Evolutionary conservation across 37 sponge, comb jelly and placozoan species (phyloP), one percentile per base, ranked within the genome.

Genomic region (Geodia barretti): DNA sequence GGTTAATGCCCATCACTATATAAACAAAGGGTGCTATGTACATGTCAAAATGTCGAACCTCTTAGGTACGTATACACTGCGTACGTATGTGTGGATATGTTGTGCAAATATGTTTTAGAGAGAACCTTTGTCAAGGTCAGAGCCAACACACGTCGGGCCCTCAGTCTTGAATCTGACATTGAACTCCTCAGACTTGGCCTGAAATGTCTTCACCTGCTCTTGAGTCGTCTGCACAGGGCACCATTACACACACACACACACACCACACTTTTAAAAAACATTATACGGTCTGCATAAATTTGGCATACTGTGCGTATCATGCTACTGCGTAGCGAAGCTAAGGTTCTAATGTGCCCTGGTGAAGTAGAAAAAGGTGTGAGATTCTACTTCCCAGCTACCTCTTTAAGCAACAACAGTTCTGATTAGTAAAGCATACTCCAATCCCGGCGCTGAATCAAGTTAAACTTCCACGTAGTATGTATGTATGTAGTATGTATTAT

Each of bases 141-240:
- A 67, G 4, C 99, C 99, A 30, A 98, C 97, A 54, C 87, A 61
- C 4, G 94, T 87, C 28, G 99, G 99, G 1, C 99, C 99, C 66
- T 92, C 93, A 24, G 42, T 68, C 39, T 87, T 84, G 79, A 98
- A 98, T 43, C 68, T 87, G 61, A 87, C 82, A 63, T 87, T 73
- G 68, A 98, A 92, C 32, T 73, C 75, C 39, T 79, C 62, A 43
- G 86, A 86, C 8, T 89, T 87, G 40, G 39, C 60, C 36, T 66
- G 74, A 74, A 98, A 98, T 23, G 82, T 82, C 31, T 67, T 64
- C 71, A 98, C 99, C 69, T 98, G 89, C 41, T 94, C 82, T 28
- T 86, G 64, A 19, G 97, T 98, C 74, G 94, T 98, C 90, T 98
- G 66, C 14, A 42, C 8, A 37, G 20, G 32, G 19, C 7, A 47